Conservation (phyloP, 2,888 invertebrate species). For the Lysandra bellargus region DNA sequence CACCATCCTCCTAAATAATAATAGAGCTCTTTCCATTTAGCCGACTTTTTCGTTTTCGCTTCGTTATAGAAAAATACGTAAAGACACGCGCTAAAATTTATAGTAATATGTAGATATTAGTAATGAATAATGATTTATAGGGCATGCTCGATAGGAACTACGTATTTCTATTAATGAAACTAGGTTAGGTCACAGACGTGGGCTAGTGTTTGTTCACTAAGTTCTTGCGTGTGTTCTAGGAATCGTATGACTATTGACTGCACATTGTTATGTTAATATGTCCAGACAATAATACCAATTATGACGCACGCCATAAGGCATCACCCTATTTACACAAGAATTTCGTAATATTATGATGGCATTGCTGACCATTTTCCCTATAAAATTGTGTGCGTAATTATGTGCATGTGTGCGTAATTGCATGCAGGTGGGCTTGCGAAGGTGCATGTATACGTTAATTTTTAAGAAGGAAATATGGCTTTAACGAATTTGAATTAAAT, state of each 20-base stretch:
- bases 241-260: constrained; percentile 5
- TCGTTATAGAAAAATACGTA: too few species aligned
- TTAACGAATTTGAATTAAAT: too few species aligned
- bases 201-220: neutral
- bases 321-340: neutral
- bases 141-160: neutral
- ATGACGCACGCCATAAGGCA: neutral
- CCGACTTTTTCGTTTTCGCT: too few species aligned
- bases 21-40: too few species aligned
- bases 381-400: neutral
- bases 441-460: neutral
- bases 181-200: constrained; percentile 17
- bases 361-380: neutral
- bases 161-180: neutral
- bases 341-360: neutral
- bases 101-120: too few species aligned
- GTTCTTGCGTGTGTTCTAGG: constrained; percentile 6
- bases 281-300: constrained; percentile 1
- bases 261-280: constrained; percentile 11
- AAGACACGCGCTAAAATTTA: too few species aligned
- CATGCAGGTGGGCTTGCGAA: neutral
- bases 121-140: neutral
- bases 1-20: too few species aligned
- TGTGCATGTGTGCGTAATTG: neutral
- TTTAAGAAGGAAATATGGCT: neutral